Conservation (phyloP, 2,113 vertebrate species). For the Ophiodon elongatus region DNA sequence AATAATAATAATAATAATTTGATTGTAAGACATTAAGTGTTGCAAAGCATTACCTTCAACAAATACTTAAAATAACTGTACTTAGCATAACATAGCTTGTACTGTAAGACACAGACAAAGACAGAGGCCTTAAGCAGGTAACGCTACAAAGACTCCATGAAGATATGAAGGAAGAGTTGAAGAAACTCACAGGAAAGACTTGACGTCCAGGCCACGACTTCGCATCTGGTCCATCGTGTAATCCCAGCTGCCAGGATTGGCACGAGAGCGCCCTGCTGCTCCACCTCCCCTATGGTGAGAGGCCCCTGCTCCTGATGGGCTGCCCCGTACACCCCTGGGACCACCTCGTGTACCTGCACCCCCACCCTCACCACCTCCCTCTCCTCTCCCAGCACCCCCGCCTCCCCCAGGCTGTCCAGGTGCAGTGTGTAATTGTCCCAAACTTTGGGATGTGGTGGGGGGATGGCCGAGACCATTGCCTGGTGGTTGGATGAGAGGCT, state of each 20-base stretch:
- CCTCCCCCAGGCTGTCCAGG: conserved; percentile 84
- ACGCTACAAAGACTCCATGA: conserved; percentile 1
- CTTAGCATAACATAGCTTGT: background rate
- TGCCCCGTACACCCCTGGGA: conserved; percentile 77
- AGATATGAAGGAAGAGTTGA: conserved; percentile 31
- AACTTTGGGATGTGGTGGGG: conserved; percentile 95
- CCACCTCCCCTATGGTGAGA: conserved; percentile 88
- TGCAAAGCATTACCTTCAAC: conserved; percentile 2
- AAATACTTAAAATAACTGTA: conserved; percentile 6
- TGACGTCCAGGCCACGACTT: conserved; percentile 97
- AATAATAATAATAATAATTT: background rate
- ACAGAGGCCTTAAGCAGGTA: conserved; percentile 19
- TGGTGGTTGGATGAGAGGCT: conserved; percentile 92
- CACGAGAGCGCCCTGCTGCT: conserved; percentile 85
- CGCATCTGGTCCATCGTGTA: conserved; percentile 98
- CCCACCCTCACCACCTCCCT: conserved; percentile 79
- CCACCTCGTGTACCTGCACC: conserved; percentile 75
- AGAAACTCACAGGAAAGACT: conserved; percentile 97
- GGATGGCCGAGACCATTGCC: conserved; percentile 87
- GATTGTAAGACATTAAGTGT: background rate
- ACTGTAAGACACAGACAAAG: background rate
- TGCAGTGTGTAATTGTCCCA: conserved; percentile 92
- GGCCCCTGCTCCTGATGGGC: conserved; percentile 86
- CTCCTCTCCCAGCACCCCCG: conserved; percentile 85
- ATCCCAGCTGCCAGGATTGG: conserved; percentile 97